Conservation (phyloP, 2,888 invertebrate species). For the Bombylius major region DNA sequence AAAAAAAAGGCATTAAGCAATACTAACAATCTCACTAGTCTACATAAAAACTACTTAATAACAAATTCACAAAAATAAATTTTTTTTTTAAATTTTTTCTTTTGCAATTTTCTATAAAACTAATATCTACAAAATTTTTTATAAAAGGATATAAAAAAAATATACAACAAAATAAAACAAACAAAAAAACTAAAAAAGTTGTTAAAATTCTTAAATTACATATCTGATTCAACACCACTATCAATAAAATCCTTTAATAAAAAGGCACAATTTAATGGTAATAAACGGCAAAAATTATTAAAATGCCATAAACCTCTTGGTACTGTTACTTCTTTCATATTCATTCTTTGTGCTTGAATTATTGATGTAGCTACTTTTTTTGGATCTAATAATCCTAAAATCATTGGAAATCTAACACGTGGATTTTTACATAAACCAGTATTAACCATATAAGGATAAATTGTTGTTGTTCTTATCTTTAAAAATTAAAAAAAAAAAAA, state of each 20-base stretch:
- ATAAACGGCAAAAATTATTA: conserved; percentile 43
- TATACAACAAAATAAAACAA: too few species aligned
- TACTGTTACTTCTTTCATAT: conserved; percentile 48
- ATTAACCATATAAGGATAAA: conserved; percentile 80
- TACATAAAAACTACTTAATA: too few species aligned
- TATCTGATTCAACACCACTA: conserved; percentile 50
- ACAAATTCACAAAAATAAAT: too few species aligned
- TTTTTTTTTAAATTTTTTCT: too few species aligned
- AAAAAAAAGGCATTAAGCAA: too few species aligned
- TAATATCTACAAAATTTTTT: too few species aligned
- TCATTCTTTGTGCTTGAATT: conserved; percentile 52
- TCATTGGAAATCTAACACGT: conserved; percentile 54
- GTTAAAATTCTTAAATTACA: conserved; percentile 5
- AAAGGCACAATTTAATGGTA: conserved; percentile 43
- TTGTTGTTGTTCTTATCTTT: conserved; percentile 62
- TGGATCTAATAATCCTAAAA: conserved; percentile 52
- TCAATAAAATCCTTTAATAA: conserved; percentile 52
- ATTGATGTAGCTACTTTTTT: conserved; percentile 53
- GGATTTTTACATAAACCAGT: conserved; percentile 74
- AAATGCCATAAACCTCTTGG: conserved; percentile 47
- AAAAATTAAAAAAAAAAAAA: conserved; percentile 6
- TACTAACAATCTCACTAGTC: too few species aligned
- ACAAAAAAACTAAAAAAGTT: too few species aligned
- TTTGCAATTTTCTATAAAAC: too few species aligned
- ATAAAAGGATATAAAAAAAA: too few species aligned